Evolutionary conservation across 2,797 vertebrate species (phyloP).

Genomic region (Glyptemys insculpta): DNA sequence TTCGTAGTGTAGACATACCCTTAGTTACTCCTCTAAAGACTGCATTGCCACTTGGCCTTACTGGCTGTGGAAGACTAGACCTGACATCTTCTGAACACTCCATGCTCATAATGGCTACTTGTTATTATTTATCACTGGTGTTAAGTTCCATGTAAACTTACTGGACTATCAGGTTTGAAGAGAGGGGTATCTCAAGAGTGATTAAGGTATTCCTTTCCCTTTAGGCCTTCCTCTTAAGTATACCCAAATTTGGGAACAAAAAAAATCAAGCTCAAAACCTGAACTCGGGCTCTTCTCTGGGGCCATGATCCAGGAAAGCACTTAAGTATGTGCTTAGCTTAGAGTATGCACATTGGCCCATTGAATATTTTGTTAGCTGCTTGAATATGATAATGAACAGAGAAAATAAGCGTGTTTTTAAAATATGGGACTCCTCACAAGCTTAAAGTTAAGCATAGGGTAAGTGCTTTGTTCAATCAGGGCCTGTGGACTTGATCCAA

Average conservation of each 20-base stretch:
- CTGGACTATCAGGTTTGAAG: not conserved
- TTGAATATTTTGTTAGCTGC: not conserved
- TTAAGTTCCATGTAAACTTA: too few species aligned
- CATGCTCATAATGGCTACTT: not conserved
- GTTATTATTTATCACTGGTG: not conserved
- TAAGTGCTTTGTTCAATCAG: not conserved
- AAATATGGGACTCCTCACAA: not conserved
- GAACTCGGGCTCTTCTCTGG: not conserved
- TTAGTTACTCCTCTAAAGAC: not conserved
- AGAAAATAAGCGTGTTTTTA: not conserved
- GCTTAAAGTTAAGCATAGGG: not conserved
- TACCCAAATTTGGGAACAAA: not conserved
- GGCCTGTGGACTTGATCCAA: not conserved
- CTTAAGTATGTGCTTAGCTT: not conserved
- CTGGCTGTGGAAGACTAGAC: not conserved
- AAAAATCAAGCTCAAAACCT: not conserved
- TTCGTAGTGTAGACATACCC: too few species aligned
- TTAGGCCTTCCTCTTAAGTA: not conserved
- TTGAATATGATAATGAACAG: not conserved
- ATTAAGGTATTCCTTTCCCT: not conserved
- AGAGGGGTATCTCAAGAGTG: not conserved
- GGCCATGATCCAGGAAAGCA: not conserved
- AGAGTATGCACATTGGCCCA: not conserved
- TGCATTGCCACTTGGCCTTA: not conserved
- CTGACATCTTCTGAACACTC: not conserved